A percentile compares a stretch with the other conserved stretches of the same genome.
Evolutionary conservation across 2,888 invertebrate species (phyloP).

Genomic region (Acanthoscelides obtectus): DNA sequence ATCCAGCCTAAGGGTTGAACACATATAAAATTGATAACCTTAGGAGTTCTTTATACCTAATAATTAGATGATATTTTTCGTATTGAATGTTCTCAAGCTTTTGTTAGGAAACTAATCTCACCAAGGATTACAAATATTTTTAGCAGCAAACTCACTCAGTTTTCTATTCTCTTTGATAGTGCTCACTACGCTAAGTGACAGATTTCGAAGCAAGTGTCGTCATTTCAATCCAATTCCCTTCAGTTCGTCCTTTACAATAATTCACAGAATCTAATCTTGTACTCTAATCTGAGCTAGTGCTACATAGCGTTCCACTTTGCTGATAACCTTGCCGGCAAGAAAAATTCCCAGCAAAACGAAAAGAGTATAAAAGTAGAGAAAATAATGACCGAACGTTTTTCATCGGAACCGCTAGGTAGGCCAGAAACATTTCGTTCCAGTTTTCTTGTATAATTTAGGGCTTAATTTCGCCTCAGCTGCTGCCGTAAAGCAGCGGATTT

Average conservation of each 20-base stretch:
- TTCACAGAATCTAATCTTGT: background rate
- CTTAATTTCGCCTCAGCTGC: background rate
- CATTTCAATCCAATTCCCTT: too few relatives aligned
- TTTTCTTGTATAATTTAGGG: background rate
- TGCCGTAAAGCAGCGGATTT: slow-evolving; percentile 1
- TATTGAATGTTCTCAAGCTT: too few relatives aligned
- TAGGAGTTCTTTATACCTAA: too few relatives aligned
- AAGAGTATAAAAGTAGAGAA: background rate
- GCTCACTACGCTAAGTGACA: too few relatives aligned
- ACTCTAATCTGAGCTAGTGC: background rate
- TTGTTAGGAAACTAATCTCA: too few relatives aligned
- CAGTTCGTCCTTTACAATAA: background rate
- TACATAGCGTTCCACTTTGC: background rate
- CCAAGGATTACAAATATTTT: too few relatives aligned
- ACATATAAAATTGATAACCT: too few relatives aligned
- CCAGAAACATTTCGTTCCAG: background rate
- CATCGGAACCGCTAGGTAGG: background rate
- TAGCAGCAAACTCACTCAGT: too few relatives aligned
- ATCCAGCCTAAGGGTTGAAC: too few relatives aligned
- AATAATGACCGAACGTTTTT: background rate
- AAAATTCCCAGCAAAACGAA: background rate
- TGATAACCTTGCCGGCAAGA: background rate
- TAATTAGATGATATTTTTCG: too few relatives aligned
- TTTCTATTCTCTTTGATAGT: too few relatives aligned
- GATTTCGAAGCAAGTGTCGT: too few relatives aligned